Conservation (phyloP, 2,888 invertebrate species). For the Hypselothyrea guttata region DNA sequence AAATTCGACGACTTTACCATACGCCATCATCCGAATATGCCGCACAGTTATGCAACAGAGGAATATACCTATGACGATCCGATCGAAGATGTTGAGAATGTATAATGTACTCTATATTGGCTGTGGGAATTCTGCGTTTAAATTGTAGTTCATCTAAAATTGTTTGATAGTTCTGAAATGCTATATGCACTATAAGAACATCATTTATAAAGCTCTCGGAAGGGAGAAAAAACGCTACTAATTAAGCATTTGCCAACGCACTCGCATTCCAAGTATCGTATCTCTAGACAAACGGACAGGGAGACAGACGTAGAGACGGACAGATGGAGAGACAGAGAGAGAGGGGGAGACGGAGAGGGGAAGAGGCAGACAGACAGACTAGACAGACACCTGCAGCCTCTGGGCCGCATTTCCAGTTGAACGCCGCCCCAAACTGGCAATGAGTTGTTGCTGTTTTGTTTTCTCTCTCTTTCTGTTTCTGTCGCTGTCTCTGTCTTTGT, state of each 20-base stretch:
- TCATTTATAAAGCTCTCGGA: conserved; percentile 59
- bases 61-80: conserved; percentile 1
- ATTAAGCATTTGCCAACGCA: conserved; percentile 55
- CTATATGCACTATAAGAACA: conserved; percentile 8
- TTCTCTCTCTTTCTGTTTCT: conserved; percentile 24
- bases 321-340: conserved; percentile 47
- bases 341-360: too few relatives aligned
- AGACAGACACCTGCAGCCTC: conserved; percentile 66
- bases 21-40: conserved; percentile 48
- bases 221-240: conserved; percentile 52
- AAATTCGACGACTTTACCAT: conserved; percentile 83
- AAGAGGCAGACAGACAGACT: conserved; percentile 10
- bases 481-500: too few relatives aligned
- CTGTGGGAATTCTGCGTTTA: too few relatives aligned
- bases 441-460: conserved; percentile 22
- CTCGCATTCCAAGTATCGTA: conserved; percentile 2
- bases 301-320: conserved; percentile 12
- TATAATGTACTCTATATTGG: too few relatives aligned
- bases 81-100: too few relatives aligned
- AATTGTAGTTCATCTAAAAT: conserved; percentile 12
- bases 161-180: too few relatives aligned
- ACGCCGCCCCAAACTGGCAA: conserved; percentile 69
- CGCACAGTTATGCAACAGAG: too few relatives aligned
- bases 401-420: conserved; percentile 71
- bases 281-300: conserved; percentile 14